Evolutionary conservation across 2,797 vertebrate species (phyloP), one percentile per base, ranked within the genome.

Genomic region (Gymnoscopelus braueri): DNA sequence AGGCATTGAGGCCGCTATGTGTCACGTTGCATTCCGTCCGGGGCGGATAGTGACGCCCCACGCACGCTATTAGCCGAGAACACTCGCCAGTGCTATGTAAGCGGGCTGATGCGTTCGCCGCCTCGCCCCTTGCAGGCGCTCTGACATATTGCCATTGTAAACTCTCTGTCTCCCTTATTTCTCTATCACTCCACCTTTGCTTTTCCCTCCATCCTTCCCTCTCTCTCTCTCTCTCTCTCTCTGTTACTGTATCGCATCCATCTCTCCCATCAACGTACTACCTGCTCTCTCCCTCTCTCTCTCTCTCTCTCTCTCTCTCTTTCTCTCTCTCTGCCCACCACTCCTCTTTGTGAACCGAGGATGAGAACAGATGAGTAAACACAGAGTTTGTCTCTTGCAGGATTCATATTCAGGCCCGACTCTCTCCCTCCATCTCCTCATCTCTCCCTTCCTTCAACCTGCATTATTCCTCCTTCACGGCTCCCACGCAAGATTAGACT

Each of bases 311-410:
- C 68, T 50, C 60, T 8, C 52, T 59, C 78, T 73, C 67, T 52
- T 74, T 58, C 44, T 57, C 64, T 32, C 62, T 67, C 0, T 10
- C 23, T 11, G 19, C 64, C 74, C 39, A 15, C 57, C 29, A 14
- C 12, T 14, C 29, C 9, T 50, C 47, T 80, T 77, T 79, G 80
- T 53, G 49, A 26, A 47, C 58, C 72, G 69, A 84, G 80, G 74
- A 72, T 72, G 67, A 84, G 84, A 84, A 84, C 79, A 87, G 68
- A 87, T 84, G 83, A 88, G 76, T 87, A 86, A 89, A 90, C 74
- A 87, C 9, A 49, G 23, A 29, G 55, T 62, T 79, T 79, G 72
- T 79, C 74, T 81, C 44, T 23, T 65, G 65, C 55, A 0, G 65
- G 80, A 88, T 83, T 87, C 76, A 88, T 87, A 88, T 89, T 75